These are phyloP conservation scores for Drosophila ironensis DNA, from an alignment of 1,140 invertebrate genomes.

Conservation along the genomic window DNA sequence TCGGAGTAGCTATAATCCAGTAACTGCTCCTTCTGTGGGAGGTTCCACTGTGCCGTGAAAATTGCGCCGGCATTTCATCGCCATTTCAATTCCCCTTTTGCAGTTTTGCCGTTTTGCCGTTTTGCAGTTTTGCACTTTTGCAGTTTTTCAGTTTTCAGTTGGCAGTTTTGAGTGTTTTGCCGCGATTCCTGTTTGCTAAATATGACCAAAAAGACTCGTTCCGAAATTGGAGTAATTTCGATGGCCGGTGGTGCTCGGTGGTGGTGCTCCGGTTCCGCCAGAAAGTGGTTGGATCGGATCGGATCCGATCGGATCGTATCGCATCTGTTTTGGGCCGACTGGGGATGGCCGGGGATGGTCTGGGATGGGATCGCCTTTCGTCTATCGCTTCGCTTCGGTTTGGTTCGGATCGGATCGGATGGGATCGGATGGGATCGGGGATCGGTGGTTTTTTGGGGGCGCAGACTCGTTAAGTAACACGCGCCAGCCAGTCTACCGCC, in stretches of 20 bases:
- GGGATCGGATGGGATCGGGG: neutral
- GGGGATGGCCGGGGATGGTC: neutral
- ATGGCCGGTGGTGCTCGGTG: conserved; percentile 29
- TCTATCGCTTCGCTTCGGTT: conserved; percentile 30
- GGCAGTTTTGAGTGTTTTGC: neutral
- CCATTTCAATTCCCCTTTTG: conserved; percentile 74
- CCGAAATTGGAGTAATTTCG: conserved; percentile 81
- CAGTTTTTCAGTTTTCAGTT: neutral
- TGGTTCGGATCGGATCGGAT: neutral
- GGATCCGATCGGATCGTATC: neutral
- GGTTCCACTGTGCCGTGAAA: conserved; percentile 31
- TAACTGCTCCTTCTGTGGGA: neutral
- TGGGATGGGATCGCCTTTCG: neutral
- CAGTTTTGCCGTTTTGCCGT: conserved; percentile 49
- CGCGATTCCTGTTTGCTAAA: conserved; percentile 79
- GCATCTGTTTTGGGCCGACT: neutral
- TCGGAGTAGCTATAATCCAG: no score
- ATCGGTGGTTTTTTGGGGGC: no score
- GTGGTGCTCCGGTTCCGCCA: conserved; percentile 58
- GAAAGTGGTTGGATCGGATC: conserved; percentile 35
- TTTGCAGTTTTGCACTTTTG: neutral
- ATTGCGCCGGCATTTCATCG: conserved; percentile 70
- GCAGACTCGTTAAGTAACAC: conserved; percentile 78
- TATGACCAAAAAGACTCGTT: conserved; percentile 75
- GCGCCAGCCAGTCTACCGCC: conserved; percentile 43